Evolutionary conservation across 2,113 vertebrate genomes (phyloP).

Genomic region (Pan troglodytes): NHGRI_mPanTro3-v2.1_pri NC_086016.1:35579001-35579500

Average conservation of each 20-base stretch:
- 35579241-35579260: neutral
- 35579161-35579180: conserved; percentile 32
- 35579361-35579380: neutral
- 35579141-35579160: conserved; percentile 63
- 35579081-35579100: conserved; percentile 72
- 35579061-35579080: conserved; percentile 74
- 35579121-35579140: conserved; percentile 68
- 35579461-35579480: neutral
- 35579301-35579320: neutral
- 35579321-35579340: neutral
- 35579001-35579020: conserved; percentile 75
- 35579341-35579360: neutral
- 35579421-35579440: neutral
- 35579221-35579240: neutral
- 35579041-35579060: conserved; percentile 78
- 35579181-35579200: neutral
- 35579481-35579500: neutral
- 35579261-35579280: neutral
- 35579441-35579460: neutral
- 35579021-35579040: conserved; percentile 72
- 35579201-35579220: neutral
- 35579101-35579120: conserved; percentile 79
- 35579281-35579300: neutral
- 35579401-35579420: neutral
- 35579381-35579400: neutral